Conservation (phyloP, 2,113 vertebrate genomes). For the Lepus europaeus region DNA sequence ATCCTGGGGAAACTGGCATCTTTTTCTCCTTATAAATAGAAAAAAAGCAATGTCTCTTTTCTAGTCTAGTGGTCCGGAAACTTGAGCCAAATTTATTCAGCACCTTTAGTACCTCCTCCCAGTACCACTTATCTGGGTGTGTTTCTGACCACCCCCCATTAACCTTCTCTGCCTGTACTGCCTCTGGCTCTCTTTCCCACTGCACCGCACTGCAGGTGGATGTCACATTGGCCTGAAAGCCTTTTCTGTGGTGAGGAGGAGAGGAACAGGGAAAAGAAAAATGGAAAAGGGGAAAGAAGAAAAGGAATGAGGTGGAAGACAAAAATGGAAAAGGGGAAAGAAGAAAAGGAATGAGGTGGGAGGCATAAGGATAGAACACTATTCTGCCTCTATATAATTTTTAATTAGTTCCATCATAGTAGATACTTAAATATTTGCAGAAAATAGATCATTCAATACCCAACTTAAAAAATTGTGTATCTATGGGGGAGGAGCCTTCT, state of each 20-base stretch:
- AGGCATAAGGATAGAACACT: neutral
- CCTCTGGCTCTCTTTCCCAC: neutral
- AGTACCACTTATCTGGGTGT: neutral
- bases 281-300: neutral
- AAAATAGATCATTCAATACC: neutral
- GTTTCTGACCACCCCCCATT: neutral
- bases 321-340: neutral
- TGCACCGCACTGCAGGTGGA: neutral
- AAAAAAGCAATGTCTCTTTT: neutral
- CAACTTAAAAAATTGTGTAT: neutral
- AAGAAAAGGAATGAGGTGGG: neutral
- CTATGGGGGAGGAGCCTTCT: neutral
- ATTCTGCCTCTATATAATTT: neutral
- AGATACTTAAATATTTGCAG: neutral
- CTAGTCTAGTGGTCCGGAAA: neutral
- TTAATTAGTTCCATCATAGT: neutral
- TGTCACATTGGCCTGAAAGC: neutral
- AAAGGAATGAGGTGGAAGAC: neutral
- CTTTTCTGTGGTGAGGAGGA: neutral
- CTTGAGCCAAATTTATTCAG: neutral
- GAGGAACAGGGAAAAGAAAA: neutral
- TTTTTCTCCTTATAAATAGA: neutral
- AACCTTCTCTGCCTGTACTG: neutral
- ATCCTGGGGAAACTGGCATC: neutral
- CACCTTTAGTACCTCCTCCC: neutral